These are phyloP conservation scores for Hyles vespertilio DNA, from an alignment of 1,140 invertebrate species.

Conservation along the genomic window DNA sequence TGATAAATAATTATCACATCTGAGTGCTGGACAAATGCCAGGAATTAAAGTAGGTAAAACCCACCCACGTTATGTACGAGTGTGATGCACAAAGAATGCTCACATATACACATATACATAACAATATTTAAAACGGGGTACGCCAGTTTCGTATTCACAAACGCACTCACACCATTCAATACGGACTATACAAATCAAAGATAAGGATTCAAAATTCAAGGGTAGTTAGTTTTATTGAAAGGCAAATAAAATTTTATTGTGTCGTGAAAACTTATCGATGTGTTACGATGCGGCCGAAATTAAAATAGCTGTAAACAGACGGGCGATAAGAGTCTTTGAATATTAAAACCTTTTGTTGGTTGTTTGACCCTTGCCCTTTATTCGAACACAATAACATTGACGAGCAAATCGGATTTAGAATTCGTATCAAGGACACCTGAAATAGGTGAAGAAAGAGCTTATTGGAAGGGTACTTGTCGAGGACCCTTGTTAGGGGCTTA, in stretches of 20 bases:
- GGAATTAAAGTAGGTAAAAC: slow-evolving; percentile 4
- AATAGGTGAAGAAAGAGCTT: slow-evolving; percentile 50
- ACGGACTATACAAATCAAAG: too few relatives aligned
- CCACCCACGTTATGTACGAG: too few relatives aligned
- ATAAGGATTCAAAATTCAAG: not conserved
- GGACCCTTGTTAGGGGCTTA: slow-evolving; percentile 63
- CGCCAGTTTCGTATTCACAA: too few relatives aligned
- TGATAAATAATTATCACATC: slow-evolving; percentile 13
- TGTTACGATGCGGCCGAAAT: slow-evolving; percentile 40
- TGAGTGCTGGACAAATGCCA: slow-evolving; percentile 27
- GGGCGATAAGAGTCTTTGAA: slow-evolving; percentile 55
- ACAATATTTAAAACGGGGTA: too few relatives aligned
- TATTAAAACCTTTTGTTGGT: slow-evolving; percentile 47
- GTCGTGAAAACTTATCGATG: slow-evolving; percentile 52
- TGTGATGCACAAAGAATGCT: too few relatives aligned
- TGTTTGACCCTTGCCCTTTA: slow-evolving; percentile 48
- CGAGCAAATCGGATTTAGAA: slow-evolving; percentile 62
- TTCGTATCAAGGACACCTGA: slow-evolving; percentile 67
- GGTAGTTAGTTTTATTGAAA: not conserved
- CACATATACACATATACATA: too few relatives aligned
- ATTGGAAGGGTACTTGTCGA: slow-evolving; percentile 53
- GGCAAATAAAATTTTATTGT: slow-evolving; percentile 40
- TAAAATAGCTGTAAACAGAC: slow-evolving; percentile 40
- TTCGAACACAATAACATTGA: slow-evolving; percentile 50
- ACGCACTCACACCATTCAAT: too few relatives aligned